These are phyloP conservation scores for Motacilla tschutschensis DNA, from an alignment of 2,113 vertebrate species.

Conservation along the genomic window DNA sequence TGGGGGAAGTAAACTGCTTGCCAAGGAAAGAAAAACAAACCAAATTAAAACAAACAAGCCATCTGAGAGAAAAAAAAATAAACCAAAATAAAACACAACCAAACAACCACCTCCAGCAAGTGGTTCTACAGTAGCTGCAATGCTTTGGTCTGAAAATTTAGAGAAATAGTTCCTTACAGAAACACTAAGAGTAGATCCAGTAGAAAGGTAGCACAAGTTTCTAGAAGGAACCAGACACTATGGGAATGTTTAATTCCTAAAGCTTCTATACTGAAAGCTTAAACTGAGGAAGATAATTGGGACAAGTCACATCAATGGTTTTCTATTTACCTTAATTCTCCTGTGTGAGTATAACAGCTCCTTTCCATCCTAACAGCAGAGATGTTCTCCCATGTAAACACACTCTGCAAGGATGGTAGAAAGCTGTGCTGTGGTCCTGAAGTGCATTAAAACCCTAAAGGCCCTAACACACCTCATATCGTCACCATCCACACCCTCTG, in stretches of 20 bases:
- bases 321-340: background rate
- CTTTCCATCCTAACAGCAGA: background rate
- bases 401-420: background rate
- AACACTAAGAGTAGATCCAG: background rate
- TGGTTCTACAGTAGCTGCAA: background rate
- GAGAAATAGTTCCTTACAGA: background rate
- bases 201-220: background rate
- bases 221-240: background rate
- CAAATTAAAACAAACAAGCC: background rate
- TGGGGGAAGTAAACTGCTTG: background rate
- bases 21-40: background rate
- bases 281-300: background rate
- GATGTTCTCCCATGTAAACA: rapidly evolving
- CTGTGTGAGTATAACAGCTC: background rate
- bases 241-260: background rate
- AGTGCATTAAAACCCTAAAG: background rate
- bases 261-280: background rate
- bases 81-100: background rate
- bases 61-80: background rate
- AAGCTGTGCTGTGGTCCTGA: rapidly evolving
- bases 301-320: rapidly evolving
- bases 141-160: background rate
- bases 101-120: background rate
- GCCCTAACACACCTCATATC: background rate
- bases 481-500: background rate